Conservation (phyloP, 2,888 invertebrate genomes). For the Meloe dianella region DNA sequence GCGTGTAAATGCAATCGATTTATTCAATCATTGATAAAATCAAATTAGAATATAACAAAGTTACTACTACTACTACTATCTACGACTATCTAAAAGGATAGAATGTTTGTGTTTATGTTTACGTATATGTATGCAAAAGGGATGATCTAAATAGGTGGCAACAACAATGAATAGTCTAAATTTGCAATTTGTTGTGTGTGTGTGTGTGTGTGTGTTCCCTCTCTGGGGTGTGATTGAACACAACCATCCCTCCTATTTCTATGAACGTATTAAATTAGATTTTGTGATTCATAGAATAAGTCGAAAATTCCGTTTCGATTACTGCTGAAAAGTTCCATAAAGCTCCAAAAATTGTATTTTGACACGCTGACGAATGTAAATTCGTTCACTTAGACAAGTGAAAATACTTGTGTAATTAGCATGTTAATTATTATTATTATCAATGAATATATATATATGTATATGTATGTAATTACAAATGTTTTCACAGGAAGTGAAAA, state of each 20-base stretch:
- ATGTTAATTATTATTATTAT: background rate
- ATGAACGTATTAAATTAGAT: background rate
- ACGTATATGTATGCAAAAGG: too few relatives aligned
- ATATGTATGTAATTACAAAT: too few relatives aligned
- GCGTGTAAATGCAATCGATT: conserved; percentile 38
- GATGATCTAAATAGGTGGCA: too few relatives aligned
- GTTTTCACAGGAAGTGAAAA: background rate
- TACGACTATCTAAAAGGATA: too few relatives aligned
- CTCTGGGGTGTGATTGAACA: background rate
- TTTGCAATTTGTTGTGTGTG: background rate
- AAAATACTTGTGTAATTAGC: too few relatives aligned
- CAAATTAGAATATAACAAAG: conserved; percentile 28
- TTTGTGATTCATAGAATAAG: conserved; percentile 2
- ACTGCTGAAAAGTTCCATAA: background rate
- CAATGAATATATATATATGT: too few relatives aligned
- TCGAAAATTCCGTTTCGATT: background rate
- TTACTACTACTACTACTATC: too few relatives aligned
- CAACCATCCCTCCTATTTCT: background rate
- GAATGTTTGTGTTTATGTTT: too few relatives aligned
- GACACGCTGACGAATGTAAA: too few relatives aligned
- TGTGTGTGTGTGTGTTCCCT: too few relatives aligned
- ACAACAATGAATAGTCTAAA: background rate
- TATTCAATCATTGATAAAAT: conserved; percentile 44
- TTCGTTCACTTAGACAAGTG: too few relatives aligned
- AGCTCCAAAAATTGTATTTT: too few relatives aligned